Evolutionary conservation across 2,797 vertebrate species (phyloP).

Genomic region (Chelonia mydas): DNA sequence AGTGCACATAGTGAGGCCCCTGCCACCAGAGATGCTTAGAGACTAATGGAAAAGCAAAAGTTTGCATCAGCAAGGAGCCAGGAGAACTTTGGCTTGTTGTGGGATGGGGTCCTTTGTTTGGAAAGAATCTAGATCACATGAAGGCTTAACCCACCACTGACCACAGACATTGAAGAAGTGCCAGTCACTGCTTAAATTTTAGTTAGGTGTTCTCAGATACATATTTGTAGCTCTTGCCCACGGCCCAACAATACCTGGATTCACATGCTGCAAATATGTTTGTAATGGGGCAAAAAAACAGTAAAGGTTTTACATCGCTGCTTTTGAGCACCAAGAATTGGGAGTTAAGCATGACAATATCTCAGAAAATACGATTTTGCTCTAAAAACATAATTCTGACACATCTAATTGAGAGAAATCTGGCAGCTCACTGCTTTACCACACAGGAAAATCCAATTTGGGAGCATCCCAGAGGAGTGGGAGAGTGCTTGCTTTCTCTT

Average conservation of each 20-base stretch:
- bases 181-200: neutral
- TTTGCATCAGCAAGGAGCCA: neutral
- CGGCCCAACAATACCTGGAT: too few relatives aligned
- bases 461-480: fast-evolving
- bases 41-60: neutral
- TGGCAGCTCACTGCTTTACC: neutral
- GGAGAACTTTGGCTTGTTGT: fast-evolving
- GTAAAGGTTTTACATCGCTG: neutral
- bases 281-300: neutral
- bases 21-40: neutral
- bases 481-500: neutral
- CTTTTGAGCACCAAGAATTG: neutral
- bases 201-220: neutral
- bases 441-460: neutral
- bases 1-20: neutral
- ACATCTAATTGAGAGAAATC: neutral
- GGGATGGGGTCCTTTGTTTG: fast-evolving
- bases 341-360: neutral
- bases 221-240: neutral
- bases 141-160: neutral
- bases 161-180: neutral
- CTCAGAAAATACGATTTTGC: neutral
- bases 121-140: neutral
- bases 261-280: neutral
- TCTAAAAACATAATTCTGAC: neutral